phyloP scores from a whole-genome alignment of 2,113 vertebrate genomes.

The Nyctereutes procyonoides region DNA sequence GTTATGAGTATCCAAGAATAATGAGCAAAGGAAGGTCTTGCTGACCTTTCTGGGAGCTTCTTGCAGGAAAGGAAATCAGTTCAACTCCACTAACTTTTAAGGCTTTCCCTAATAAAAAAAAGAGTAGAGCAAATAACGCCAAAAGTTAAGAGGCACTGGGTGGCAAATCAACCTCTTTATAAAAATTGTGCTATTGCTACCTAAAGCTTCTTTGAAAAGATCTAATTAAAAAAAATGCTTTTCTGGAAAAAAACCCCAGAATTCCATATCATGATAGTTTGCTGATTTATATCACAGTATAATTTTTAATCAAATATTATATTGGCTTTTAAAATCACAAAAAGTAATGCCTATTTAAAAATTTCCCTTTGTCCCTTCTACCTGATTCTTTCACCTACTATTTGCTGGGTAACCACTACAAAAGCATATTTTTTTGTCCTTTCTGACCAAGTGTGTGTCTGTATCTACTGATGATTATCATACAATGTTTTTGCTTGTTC shows the following conservation, averaged over 20 bases:
- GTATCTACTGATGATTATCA: neutral
- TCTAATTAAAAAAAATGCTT: neutral
- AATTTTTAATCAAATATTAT: conserved; percentile 6
- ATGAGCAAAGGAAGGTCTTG: neutral
- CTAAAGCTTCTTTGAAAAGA: neutral
- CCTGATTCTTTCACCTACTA: neutral
- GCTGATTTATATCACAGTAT: neutral
- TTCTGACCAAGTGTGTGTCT: neutral
- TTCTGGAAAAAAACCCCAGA: neutral
- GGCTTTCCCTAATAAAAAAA: neutral
- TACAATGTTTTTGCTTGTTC: neutral
- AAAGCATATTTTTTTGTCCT: neutral
- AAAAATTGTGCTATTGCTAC: neutral
- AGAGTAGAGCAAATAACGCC: neutral
- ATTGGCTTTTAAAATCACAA: neutral
- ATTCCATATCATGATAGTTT: neutral
- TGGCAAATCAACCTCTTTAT: neutral
- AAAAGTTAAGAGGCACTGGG: neutral
- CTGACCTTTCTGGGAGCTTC: neutral
- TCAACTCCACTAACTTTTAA: neutral
- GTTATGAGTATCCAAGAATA: neutral
- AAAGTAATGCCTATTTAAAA: neutral
- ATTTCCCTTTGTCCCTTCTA: neutral
- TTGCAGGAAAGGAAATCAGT: neutral
- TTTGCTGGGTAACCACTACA: neutral